phyloP scores from a whole-genome alignment of 2,888 invertebrate species.

The Caenorhabditis afra region DNA sequence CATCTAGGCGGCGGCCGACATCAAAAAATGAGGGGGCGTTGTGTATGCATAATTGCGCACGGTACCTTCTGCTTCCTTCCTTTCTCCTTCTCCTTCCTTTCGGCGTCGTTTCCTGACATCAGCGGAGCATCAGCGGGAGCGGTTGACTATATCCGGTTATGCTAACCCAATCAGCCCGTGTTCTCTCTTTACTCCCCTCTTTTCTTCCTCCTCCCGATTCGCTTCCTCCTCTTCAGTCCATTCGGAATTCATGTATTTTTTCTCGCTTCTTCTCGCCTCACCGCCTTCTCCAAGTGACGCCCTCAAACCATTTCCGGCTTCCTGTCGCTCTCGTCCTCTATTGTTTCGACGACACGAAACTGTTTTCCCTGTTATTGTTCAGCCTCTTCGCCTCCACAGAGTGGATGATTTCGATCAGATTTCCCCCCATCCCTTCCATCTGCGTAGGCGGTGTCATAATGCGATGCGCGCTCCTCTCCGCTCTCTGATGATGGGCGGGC shows the following conservation, averaged over 20 bases:
- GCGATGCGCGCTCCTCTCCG: conserved; percentile 19
- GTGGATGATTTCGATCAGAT: conserved; percentile 14
- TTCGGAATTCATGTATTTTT: conserved; percentile 15
- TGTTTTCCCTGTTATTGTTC: neutral
- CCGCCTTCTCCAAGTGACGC: neutral
- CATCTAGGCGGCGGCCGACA: conserved; percentile 18
- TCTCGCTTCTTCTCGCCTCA: neutral
- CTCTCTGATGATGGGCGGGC: conserved; percentile 21
- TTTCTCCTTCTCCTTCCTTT: conserved; percentile 16
- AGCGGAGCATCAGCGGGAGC: neutral
- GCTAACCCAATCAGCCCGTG: conserved; percentile 15
- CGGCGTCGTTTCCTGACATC: conserved; percentile 18
- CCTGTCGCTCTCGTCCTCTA: neutral
- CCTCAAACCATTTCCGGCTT: neutral
- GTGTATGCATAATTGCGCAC: conserved; percentile 35
- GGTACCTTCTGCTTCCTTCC: conserved; percentile 14
- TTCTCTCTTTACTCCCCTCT: neutral
- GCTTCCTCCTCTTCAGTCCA: neutral
- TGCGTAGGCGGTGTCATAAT: conserved; percentile 36
- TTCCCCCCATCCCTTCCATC: neutral
- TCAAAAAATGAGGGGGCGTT: conserved; percentile 24
- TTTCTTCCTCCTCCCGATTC: neutral
- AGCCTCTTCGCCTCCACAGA: neutral
- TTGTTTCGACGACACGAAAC: conserved; percentile 1
- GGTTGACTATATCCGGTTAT: conserved; percentile 17